These are phyloP conservation scores for Aproaerema taeniolella DNA, from an alignment of 2,888 invertebrate species.

Conservation along the genomic window DNA sequence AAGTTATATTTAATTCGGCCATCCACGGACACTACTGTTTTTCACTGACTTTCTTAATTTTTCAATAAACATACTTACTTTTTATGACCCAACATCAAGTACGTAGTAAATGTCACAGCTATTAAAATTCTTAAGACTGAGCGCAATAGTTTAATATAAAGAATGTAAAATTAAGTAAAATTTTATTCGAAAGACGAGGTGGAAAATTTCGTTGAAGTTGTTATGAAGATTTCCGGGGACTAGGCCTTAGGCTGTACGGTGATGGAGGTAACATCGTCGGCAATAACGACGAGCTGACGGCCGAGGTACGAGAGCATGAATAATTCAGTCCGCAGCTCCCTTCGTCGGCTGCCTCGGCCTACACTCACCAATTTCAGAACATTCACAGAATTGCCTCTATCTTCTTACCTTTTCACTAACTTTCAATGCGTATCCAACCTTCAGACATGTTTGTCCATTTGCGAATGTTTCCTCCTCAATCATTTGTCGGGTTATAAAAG, in stretches of 20 bases:
- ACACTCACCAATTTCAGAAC: conserved; percentile 25
- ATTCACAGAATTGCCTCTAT: conserved; percentile 23
- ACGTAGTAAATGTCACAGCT: conserved; percentile 2
- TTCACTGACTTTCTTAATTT: conserved; percentile 4
- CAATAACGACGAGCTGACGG: conserved; percentile 42
- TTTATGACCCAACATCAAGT: too few species aligned
- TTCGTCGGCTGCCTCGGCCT: conserved; percentile 31
- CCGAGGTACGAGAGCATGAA: conserved; percentile 51
- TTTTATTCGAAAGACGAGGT: neutral
- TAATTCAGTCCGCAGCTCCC: conserved; percentile 46
- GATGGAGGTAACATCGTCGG: conserved; percentile 34
- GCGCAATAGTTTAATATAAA: too few species aligned
- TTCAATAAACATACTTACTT: conserved; percentile 5
- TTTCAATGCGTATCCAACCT: conserved; percentile 10
- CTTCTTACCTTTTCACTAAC: conserved; percentile 17
- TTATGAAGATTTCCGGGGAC: neutral
- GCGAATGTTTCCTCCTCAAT: conserved; percentile 2
- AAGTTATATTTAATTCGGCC: too few species aligned
- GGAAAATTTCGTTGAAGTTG: neutral
- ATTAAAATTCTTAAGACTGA: conserved; percentile 13
- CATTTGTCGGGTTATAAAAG: neutral
- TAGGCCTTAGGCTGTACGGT: conserved; percentile 11
- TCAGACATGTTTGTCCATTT: conserved; percentile 5
- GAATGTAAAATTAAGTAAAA: too few species aligned
- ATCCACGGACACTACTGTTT: neutral